Evolutionary conservation across 2,888 invertebrate species (phyloP), one percentile per base, ranked within the genome.

Genomic region (Lypha dubia): DNA sequence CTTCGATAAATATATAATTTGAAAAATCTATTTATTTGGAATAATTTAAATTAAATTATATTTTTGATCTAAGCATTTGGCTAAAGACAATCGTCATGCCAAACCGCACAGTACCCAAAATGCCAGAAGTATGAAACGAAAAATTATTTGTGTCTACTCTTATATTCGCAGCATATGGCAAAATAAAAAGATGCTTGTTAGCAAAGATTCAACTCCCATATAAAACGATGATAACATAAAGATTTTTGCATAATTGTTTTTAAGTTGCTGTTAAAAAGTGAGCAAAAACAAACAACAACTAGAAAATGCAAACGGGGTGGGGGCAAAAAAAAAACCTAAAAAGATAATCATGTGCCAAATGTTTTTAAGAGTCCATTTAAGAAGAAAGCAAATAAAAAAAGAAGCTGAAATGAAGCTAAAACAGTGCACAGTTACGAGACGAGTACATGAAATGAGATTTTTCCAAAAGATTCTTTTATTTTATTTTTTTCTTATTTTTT

Each of bases 221-320:
- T 76, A 63, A 74, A 67, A 63, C 83, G 74, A 62, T 62, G 83
- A 84, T 74, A 84, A 63, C 68, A 77, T 73, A 70, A 49, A 84
- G 77, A 84, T 84, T 84, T 84, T 84, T 81, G 84, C 84, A 84
- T 84, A 84, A 84, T 84, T 84, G 81, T 84, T 84, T 84, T 81
- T 53, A 81, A 81, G 77, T 74, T 84, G 62, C 63, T 81, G 70
- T 35, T 60, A 63, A 58, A 70, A 74, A 81, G 77, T 46, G 35
- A 44, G 56, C 67, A 63, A 70, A 70, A 83, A 56, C 74, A 58
- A 71, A 28, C 60, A 41, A 46, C 28, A 49, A 56, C 17, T 13
- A 46, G 13, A 20, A 35, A 13, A 24, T 13, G 46, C 28, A 76
- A 65, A 41, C 6, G 20, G 8, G 6, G 41, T 0, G 38, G 22